Base-by-base conservation (phyloP, 2,113 vertebrate genomes). In the Perca fluviatilis region DNA sequence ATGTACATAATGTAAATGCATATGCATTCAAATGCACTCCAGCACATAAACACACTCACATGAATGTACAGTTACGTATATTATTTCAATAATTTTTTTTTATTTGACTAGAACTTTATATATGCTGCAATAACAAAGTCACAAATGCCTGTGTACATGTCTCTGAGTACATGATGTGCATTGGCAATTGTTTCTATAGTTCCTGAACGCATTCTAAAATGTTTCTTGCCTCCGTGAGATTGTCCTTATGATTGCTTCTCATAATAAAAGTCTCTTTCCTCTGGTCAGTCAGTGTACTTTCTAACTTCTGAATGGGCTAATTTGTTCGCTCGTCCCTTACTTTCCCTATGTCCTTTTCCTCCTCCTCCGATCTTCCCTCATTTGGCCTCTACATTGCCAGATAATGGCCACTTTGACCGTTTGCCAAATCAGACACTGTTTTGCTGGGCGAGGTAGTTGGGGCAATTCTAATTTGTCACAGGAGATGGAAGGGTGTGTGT, bases 331-430 rank as follows among this genome's bases (percentile, higher is more conserved):
- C 89, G 94, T 96, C 95, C 83, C 83, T 57, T 89, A 88, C 93
- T 90, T 74, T 77, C 57, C 76, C 87, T 87, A 86, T 80, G 65
- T 89, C 87, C 77, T 84, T 80, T 93, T 86, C 81, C 79, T 89
- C 78, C 49, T 91, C 94, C 62, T 82, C 66, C 49, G 36, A 73
- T 84, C 83, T 78, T 49, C 61, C 94, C 96, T 95, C 86, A 79
- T 96, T 95, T 95, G 94, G 95, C 84, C 94, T 95, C 96, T 97
- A 96, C 96, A 93, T 95, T 93, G 94, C 47, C 83, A 91, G 93
- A 96, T 97, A 97, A 97, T 96, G 95, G 95, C 92, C 96, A 94
- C 94, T 96, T 95, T 94, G 94, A 94, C 91, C 95, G 92, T 95
- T 93, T 95, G 95, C 95, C 95, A 96, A 96, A 96, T 96, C 96